Evolutionary conservation across 2,888 invertebrate species (phyloP), one percentile per base, ranked within the genome.

Genomic region (Eucera pruinosa): DNA sequence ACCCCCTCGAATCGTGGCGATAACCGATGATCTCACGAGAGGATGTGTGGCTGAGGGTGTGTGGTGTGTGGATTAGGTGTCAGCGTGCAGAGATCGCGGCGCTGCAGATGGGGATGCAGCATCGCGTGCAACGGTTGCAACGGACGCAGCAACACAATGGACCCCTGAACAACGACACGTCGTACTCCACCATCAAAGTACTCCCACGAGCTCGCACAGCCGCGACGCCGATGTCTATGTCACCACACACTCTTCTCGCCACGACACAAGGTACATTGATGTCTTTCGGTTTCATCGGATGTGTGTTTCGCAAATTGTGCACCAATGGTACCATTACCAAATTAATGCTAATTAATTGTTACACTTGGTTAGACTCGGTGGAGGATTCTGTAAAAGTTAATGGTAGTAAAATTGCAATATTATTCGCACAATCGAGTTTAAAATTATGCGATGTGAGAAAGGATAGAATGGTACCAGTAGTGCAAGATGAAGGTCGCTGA

Each of bases 11-110:
- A 30, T 62, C 61, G 67, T 69, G 78, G 62, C 70, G 25, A 52
- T 18, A n/a, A 64, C 36, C 57, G 45, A 25, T 52, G 50, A 54
- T 60, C 39, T 72, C 62, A 55, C 50, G 65, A 66, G 77, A 78
- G 76, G 70, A 73, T 74, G 76, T 84, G 87, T 90, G 88, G 90
- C 88, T 90, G 90, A 90, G 90, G 90, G 90, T 89, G 90, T 90
- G 90, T 88, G 90, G 89, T 90, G 89, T 90, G 88, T 90, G 90
- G 88, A 89, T 88, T 84, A 90, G 90, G 90, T 90, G 89, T 89
- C 89, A 88, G 88, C 89, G 88, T 86, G 86, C 87, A 87, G 89
- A 88, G 88, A 88, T 88, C 89, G 87, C 82, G 83, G 81, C 79
- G 79, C 80, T 82, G 83, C 77, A 64, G 89, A 88, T 58, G 75